A percentile compares a stretch with the other conserved stretches of the same genome.
These are phyloP conservation scores for Musca domestica DNA, from an alignment of 1,140 invertebrate genomes.

Conservation along the genomic window DNA sequence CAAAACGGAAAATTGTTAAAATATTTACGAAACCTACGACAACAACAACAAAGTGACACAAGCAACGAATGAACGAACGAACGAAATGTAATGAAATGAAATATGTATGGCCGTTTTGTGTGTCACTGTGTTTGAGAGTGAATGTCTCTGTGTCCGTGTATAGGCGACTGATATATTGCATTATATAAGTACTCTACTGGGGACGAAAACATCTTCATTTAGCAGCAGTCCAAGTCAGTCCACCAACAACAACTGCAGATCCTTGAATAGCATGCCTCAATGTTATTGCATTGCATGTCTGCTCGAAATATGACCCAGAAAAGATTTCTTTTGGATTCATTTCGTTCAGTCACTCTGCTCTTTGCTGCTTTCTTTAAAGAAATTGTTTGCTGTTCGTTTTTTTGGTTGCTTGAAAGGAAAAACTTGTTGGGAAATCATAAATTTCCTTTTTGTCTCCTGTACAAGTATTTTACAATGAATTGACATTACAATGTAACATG, in stretches of 20 bases:
- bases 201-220: no score
- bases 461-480: not conserved
- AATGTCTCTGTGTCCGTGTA: not conserved
- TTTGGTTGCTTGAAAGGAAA: not conserved
- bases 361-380: not conserved
- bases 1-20: no score
- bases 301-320: constrained; percentile 13
- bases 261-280: no score
- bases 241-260: no score
- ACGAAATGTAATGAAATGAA: no score
- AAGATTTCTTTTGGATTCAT: not conserved
- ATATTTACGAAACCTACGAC: no score
- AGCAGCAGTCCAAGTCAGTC: no score
- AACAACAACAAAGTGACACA: no score
- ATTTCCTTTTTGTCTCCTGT: not conserved
- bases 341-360: not conserved
- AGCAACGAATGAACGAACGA: no score
- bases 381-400: not conserved
- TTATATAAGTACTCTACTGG: no score
- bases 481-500: constrained; percentile 13
- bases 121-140: not conserved
- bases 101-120: not conserved
- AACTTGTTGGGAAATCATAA: constrained; percentile 8
- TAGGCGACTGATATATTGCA: no score
- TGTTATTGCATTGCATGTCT: no score